Base-by-base conservation (phyloP, 2,797 vertebrate species). In the Falco novaeseelandiae region DNA sequence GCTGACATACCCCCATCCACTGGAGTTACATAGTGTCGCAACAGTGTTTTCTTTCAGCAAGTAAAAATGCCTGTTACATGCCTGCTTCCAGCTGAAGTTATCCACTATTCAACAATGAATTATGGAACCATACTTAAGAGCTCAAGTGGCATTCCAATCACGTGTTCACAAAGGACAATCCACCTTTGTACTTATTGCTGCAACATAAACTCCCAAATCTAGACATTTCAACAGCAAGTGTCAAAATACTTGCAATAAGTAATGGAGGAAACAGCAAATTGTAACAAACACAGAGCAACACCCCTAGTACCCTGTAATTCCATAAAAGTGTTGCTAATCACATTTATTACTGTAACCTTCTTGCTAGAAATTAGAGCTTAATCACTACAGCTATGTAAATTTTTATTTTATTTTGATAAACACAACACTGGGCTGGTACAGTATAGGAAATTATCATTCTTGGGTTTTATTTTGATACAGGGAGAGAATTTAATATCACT, bases 61-160 rank as follows among this genome's bases (percentile, higher is more conserved):
- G 81, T 89, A 92, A 49, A 36, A 86, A 83, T 15, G 29, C 55
- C 38, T 36, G 8, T 49, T 83, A 12, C 10, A 6, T n/a, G 30
- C 38, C 78, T 67, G 25, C 26, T 49, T 72, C 34, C 30, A 67
- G 63, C 23, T 81, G 82, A 92, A 94, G 70, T 40, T 86, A 59
- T 61, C 59, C 44, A 44, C 44, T 83, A 10, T 94, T 94, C 70
- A 87, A 87, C 80, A 93, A 69, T 65, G 4, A 87, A 89, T 93
- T 95, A 74, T 81, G 69, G 51, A 90, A 95, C 83, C 13, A 66
- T 82, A 51, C 84, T 95, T 94, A 90, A 82, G 78, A 97, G 83
- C 42, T 95, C 62, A 90, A 69, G 85, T 7, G 8, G 55, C 54
- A 78, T 88, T 95, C 51, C 38, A 87, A 77, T 87, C 74, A 63